phyloP scores from a whole-genome alignment of 2,888 invertebrate genomes.

The Leucozona laternaria region DNA sequence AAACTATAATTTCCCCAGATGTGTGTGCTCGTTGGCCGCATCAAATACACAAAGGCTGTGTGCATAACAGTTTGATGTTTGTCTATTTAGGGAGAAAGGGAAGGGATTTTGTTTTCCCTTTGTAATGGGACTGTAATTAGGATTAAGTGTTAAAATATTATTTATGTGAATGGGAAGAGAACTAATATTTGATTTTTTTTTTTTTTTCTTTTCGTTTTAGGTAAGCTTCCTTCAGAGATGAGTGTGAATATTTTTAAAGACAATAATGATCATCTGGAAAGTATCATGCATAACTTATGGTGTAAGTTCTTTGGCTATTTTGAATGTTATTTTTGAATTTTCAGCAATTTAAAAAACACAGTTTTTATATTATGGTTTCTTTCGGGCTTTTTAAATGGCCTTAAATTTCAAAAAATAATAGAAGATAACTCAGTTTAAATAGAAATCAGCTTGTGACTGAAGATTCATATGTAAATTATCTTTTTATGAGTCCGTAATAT shows the following conservation, averaged over 20 bases:
- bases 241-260: background rate
- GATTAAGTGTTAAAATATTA: slow-evolving; percentile 64
- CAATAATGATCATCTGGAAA: slow-evolving; percentile 24
- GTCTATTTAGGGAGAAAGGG: slow-evolving; percentile 38
- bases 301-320: slow-evolving; percentile 37
- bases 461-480: no score
- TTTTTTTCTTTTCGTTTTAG: slow-evolving; percentile 61
- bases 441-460: no score
- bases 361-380: no score
- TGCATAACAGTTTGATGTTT: slow-evolving; percentile 36
- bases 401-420: no score
- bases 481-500: no score
- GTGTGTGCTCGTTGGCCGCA: background rate
- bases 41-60: slow-evolving; percentile 4
- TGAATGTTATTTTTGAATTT: background rate
- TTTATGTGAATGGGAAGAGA: slow-evolving; percentile 61
- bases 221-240: slow-evolving; percentile 53
- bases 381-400: no score
- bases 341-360: background rate
- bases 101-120: slow-evolving; percentile 43
- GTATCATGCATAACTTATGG: slow-evolving; percentile 21
- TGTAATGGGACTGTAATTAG: slow-evolving; percentile 61
- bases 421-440: no score
- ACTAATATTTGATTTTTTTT: slow-evolving; percentile 50
- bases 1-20: background rate